Percentiles rank a stretch among this genome's conserved stretches.
These are phyloP conservation scores for Lycophotia porphyrea DNA, from an alignment of 2,888 invertebrate genomes.

Conservation along the genomic window DNA sequence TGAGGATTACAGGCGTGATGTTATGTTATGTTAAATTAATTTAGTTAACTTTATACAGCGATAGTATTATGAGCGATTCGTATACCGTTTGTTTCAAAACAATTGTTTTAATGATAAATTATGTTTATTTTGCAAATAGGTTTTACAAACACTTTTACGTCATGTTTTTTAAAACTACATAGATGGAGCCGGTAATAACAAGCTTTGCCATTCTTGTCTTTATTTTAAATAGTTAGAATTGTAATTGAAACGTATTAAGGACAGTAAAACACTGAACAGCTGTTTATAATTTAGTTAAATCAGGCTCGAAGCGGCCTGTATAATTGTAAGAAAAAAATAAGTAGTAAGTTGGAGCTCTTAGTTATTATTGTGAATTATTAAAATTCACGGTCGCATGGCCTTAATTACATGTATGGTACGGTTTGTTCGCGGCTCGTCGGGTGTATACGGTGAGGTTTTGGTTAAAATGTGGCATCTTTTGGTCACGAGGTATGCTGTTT, in stretches of 20 bases:
- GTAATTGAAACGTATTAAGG: slow-evolving; percentile 23
- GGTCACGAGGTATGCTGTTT: no score
- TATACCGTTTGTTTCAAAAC: not conserved
- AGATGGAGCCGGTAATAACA: no score
- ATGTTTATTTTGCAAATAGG: no score
- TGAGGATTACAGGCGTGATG: no score
- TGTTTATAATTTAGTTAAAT: slow-evolving; percentile 51
- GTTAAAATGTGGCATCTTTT: no score
- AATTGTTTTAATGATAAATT: not conserved
- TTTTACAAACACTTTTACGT: no score
- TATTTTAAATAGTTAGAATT: not conserved
- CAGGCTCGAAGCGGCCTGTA: slow-evolving; percentile 38
- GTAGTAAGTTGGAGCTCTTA: slow-evolving; percentile 4
- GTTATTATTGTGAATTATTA: slow-evolving; percentile 51
- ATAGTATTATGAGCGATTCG: not conserved
- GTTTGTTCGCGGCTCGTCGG: no score
- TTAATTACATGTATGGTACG: slow-evolving; percentile 16
- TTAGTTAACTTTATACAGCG: not conserved
- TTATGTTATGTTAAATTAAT: no score
- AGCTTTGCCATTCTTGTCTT: not conserved
- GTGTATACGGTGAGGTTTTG: no score
- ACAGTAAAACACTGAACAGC: slow-evolving; percentile 23
- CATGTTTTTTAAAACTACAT: no score
- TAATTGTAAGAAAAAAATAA: slow-evolving; percentile 55
- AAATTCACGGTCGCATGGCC: slow-evolving; percentile 29